These are phyloP conservation scores for Lycocerus yunnanus DNA, from an alignment of 2,888 invertebrate genomes.

Conservation along the genomic window DNA sequence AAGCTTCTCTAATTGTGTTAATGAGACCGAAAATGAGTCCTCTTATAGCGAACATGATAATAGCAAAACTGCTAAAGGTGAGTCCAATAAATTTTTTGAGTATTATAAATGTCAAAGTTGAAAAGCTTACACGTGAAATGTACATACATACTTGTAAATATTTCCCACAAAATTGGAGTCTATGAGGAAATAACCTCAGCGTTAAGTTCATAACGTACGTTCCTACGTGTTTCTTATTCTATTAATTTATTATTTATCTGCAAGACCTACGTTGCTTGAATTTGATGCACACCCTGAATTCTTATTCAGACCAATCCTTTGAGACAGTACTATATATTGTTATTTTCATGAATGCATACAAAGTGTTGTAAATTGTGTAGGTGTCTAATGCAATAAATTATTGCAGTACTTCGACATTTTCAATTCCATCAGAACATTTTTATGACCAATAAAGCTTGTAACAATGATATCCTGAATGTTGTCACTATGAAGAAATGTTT, in stretches of 20 bases:
- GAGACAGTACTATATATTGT: background rate
- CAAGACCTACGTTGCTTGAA: slow-evolving; percentile 12
- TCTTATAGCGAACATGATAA: background rate
- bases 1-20: slow-evolving; percentile 8
- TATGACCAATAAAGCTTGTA: background rate
- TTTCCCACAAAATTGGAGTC: background rate
- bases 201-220: background rate
- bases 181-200: background rate
- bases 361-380: background rate
- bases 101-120: background rate
- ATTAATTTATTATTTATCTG: slow-evolving; percentile 9
- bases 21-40: background rate
- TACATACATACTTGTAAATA: too few relatives aligned
- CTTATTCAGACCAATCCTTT: slow-evolving; percentile 18
- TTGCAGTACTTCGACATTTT: background rate
- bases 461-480: background rate
- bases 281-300: slow-evolving; percentile 18
- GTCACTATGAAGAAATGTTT: background rate
- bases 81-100: background rate
- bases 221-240: background rate
- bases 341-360: background rate
- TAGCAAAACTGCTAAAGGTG: slow-evolving; percentile 4
- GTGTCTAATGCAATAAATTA: background rate
- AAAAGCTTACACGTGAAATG: background rate
- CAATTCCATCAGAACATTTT: background rate